These are phyloP conservation scores for Mongoloraphidia duomilia DNA, from an alignment of 2,888 invertebrate genomes.

Conservation along the genomic window DNA sequence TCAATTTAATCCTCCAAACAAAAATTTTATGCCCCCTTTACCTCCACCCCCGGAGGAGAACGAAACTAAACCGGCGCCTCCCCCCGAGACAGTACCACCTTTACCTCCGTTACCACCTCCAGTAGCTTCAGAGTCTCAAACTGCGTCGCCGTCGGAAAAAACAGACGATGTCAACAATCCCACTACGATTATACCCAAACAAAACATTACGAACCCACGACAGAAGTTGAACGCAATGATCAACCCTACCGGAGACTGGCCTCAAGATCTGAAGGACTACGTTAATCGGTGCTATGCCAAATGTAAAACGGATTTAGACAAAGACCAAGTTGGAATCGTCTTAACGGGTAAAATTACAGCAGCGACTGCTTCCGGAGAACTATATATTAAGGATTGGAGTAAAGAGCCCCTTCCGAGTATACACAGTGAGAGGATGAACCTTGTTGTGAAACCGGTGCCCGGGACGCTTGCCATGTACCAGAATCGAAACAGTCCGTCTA, in stretches of 20 bases:
- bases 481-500: constrained; percentile 27
- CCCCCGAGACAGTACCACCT: constrained; percentile 36
- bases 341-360: constrained; percentile 87
- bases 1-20: constrained; percentile 14
- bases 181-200: constrained; percentile 16
- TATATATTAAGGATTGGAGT: constrained; percentile 89
- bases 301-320: constrained; percentile 75
- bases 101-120: constrained; percentile 33
- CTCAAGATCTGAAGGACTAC: constrained; percentile 68
- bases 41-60: constrained; percentile 32
- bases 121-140: constrained; percentile 10
- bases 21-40: constrained; percentile 29
- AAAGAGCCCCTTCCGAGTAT: constrained; percentile 84
- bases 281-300: constrained; percentile 86
- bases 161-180: constrained; percentile 7
- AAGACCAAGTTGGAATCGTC: constrained; percentile 87
- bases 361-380: constrained; percentile 74
- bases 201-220: constrained; percentile 19
- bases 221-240: constrained; percentile 28
- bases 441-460: constrained; percentile 45
- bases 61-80: constrained; percentile 35
- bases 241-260: constrained; percentile 57
- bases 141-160: constrained; percentile 16
- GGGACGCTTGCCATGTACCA: constrained; percentile 44
- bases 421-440: constrained; percentile 58